Percentiles rank a stretch among this genome's conserved stretches.
Evolutionary conservation across 2,113 vertebrate genomes (phyloP).

Genomic region (Herpailurus yagouaroundi): DNA sequence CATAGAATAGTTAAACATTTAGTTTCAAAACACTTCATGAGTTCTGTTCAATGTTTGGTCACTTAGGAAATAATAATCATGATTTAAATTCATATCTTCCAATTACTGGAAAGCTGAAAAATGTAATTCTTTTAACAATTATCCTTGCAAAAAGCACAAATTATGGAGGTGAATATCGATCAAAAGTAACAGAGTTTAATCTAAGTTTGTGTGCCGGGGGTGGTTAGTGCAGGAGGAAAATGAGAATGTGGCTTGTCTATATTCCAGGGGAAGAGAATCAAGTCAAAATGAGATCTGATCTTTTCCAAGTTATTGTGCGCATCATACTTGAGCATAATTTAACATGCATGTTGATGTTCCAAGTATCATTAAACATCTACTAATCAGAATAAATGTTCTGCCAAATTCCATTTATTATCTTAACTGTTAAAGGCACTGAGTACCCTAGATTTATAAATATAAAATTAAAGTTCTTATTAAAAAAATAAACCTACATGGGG

Average conservation of each 20-base stretch:
- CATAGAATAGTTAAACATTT: constrained; percentile 61
- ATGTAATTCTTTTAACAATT: constrained; percentile 63
- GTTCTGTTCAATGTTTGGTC: constrained; percentile 49
- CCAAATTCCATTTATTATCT: constrained; percentile 70
- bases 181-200: constrained; percentile 66
- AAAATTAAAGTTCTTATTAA: constrained; percentile 62
- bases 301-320: constrained; percentile 64
- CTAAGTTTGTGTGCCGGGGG: background rate
- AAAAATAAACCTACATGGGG: constrained; percentile 72
- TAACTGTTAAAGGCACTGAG: constrained; percentile 75
- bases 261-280: constrained; percentile 70
- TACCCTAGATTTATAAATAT: constrained; percentile 71
- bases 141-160: constrained; percentile 70
- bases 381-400: constrained; percentile 75
- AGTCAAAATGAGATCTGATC: constrained; percentile 67
- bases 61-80: constrained; percentile 66
- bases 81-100: constrained; percentile 66
- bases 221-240: background rate
- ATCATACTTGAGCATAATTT: constrained; percentile 61
- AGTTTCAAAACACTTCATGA: constrained; percentile 58
- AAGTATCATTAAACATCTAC: constrained; percentile 73
- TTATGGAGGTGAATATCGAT: constrained; percentile 64
- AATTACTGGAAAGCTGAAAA: constrained; percentile 60
- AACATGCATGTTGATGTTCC: constrained; percentile 58
- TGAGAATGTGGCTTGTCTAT: constrained; percentile 68